Base-by-base conservation (phyloP, 2,888 invertebrate genomes). In the Spisula solida region DNA sequence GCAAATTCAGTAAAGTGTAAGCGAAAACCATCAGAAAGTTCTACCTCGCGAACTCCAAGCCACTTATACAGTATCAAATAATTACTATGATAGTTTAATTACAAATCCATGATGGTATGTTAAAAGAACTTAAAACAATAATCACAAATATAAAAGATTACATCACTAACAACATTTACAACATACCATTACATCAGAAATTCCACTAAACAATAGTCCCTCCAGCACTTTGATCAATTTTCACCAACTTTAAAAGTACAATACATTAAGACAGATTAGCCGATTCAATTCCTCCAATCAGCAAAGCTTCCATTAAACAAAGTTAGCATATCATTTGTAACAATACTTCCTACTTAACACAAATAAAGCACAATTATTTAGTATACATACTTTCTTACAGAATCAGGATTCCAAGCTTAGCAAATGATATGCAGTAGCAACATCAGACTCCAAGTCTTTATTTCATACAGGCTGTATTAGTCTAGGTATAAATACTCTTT, bases 401-500 rank as follows among this genome's bases (percentile, higher is more conserved):
- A n/a, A 66, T n/a, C 25, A 10, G 60, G 41, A 25, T 25, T 66
- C 60, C 25, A 41, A 41, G 41, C 41, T 25, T 66, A n/a, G 25
- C 60, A 66, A 66, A 25, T 41, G 25, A n/a, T 25, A 12, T 66
- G 60, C 60, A 25, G 25, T 8, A 25, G 25, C 10, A 66, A 25
- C 60, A 4, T 66, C 60, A 5, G 60, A 66, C 60, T 66, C 12
- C 8, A 66, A 25, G 60, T 66, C 25, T 66, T 66, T n/a, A 66
- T 66, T 25, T 66, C 60, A 1, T 60, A 60, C 60, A 60, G n/a
- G 18, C 60, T 18, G n/a, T 5, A 60, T 56, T 18, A n/a, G 0
- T 66, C 60, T 66, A 66, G 25, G 25, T 66, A 66, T 66, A 66
- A 60, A 66, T 66, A 25, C 60, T 66, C 60, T 66, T n/a, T 25